Conservation (phyloP, 2,888 invertebrate species). For the Idaea straminata region DNA sequence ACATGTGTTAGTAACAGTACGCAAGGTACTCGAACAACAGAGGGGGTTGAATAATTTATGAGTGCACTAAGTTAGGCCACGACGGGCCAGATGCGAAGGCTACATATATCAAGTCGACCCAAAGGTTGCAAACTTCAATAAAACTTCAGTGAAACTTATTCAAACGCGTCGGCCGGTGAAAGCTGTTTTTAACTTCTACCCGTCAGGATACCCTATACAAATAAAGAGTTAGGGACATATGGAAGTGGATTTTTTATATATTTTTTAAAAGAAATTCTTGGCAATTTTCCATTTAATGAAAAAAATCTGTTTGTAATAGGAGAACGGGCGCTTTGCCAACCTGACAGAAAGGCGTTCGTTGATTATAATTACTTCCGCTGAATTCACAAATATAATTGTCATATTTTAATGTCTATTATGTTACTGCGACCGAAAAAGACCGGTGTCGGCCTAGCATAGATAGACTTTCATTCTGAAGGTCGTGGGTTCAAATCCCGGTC, state of each 20-base stretch:
- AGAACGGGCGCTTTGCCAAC: conserved; percentile 41
- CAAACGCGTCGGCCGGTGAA: conserved; percentile 62
- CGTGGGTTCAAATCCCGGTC: too few species aligned
- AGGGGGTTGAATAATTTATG: conserved; percentile 75
- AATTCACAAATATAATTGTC: background rate
- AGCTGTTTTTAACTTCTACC: conserved; percentile 75
- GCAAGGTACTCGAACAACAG: conserved; percentile 58
- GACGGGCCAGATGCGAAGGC: conserved; percentile 57
- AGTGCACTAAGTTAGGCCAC: conserved; percentile 68
- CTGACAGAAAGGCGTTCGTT: conserved; percentile 29
- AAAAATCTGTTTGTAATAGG: conserved; percentile 37
- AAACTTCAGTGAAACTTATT: conserved; percentile 58
- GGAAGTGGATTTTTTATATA: conserved; percentile 56
- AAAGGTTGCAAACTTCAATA: conserved; percentile 66
- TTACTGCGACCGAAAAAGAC: background rate
- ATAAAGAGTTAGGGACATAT: conserved; percentile 69
- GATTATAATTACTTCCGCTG: conserved; percentile 15
- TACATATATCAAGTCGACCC: conserved; percentile 70
- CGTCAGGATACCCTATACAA: conserved; percentile 67
- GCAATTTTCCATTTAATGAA: conserved; percentile 44
- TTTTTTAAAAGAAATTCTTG: conserved; percentile 44
- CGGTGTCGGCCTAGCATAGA: background rate
- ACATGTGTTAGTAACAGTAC: conserved; percentile 49
- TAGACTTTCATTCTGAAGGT: too few species aligned
- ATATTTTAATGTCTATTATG: background rate